A percentile compares a stretch with the other conserved stretches of the same genome.
Evolutionary conservation across 2,797 vertebrate species (phyloP).

Genomic region (Liasis olivaceus): DNA sequence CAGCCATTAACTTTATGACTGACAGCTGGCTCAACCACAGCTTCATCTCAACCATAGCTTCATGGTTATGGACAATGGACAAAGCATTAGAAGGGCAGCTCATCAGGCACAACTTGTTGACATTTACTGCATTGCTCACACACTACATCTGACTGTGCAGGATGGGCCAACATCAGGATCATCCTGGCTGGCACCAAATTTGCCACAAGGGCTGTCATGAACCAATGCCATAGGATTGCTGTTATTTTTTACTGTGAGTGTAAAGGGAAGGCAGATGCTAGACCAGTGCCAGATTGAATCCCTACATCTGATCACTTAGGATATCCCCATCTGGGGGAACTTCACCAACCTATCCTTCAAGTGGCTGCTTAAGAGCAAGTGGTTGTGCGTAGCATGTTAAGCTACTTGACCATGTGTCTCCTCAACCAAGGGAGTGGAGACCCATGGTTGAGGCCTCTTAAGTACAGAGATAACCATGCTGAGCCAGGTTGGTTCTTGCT

Average conservation of each 20-base stretch:
- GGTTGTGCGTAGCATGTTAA: neutral
- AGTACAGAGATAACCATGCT: neutral
- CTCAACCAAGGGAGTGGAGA: neutral
- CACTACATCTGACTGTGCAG: neutral
- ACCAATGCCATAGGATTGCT: neutral
- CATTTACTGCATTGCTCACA: neutral
- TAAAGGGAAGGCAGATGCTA: neutral
- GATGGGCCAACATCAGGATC: neutral
- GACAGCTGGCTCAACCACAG: neutral
- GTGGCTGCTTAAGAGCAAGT: neutral
- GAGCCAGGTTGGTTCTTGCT: neutral
- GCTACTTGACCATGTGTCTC: neutral
- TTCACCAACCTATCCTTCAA: neutral
- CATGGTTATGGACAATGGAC: neutral
- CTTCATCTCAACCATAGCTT: neutral
- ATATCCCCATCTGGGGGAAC: neutral
- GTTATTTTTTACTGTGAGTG: neutral
- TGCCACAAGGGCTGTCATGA: neutral
- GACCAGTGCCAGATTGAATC: neutral
- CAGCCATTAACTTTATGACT: neutral
- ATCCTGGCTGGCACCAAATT: neutral
- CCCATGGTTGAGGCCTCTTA: neutral
- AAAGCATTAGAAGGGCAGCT: neutral
- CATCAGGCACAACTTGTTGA: neutral
- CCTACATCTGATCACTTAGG: neutral